Conservation (phyloP, 2,113 vertebrate species). For the Prietella phreatophila region DNA sequence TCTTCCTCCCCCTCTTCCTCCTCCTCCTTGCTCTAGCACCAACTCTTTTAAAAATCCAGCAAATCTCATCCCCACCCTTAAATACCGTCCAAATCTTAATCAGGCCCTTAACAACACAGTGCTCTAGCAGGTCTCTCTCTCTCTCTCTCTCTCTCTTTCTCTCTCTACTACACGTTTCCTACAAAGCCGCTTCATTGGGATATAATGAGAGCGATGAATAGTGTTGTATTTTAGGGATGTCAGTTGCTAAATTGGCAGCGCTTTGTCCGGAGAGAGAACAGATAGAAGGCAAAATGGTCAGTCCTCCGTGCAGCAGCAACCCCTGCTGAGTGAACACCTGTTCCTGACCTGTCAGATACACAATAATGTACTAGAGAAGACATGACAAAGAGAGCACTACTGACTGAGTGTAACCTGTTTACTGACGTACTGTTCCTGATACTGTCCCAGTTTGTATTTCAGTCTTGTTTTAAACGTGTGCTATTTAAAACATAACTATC, state of each 20-base stretch:
- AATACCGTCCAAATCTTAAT: conserved; percentile 40
- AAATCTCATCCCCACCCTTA: conserved; percentile 21
- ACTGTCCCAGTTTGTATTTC: not conserved
- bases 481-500: not conserved
- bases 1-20: not conserved
- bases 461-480: not conserved
- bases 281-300: conserved; percentile 44
- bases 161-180: conserved; percentile 41
- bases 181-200: conserved; percentile 58
- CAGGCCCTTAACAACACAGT: conserved; percentile 32
- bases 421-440: not conserved
- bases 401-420: not conserved
- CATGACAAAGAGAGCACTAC: not conserved
- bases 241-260: conserved; percentile 62
- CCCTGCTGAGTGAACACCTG: conserved; percentile 55
- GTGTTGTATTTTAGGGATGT: conserved; percentile 53
- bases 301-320: conserved; percentile 54
- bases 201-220: conserved; percentile 69
- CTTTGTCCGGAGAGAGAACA: conserved; percentile 52
- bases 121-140: conserved; percentile 32
- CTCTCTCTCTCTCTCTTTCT: conserved; percentile 5
- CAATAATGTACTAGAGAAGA: conserved; percentile 15
- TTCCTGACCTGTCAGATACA: conserved; percentile 28
- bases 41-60: conserved; percentile 20
- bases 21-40: not conserved